phyloP scores from a whole-genome alignment of 2,113 vertebrate genomes.

The Vimba vimba region DNA sequence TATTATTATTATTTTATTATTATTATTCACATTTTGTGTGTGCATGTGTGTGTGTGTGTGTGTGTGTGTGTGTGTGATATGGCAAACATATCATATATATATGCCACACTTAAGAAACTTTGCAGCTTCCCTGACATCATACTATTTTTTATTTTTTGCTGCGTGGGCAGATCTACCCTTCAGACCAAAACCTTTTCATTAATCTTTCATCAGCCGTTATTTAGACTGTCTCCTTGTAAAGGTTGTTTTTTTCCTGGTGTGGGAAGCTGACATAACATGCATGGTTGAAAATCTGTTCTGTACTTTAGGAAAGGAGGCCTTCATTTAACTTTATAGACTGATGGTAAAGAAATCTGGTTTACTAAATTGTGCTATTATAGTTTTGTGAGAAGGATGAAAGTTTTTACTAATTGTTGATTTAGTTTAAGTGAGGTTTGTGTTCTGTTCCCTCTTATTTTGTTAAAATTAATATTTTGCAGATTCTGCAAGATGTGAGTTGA shows the following conservation, averaged over 20 bases:
- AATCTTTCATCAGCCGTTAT: constrained; percentile 72
- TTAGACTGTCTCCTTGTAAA: constrained; percentile 59
- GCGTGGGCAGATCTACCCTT: constrained; percentile 65
- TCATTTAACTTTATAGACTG: constrained; percentile 28
- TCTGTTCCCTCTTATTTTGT: neutral
- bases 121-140: constrained; percentile 66
- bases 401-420: neutral
- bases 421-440: neutral
- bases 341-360: neutral
- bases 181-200: constrained; percentile 70
- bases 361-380: neutral
- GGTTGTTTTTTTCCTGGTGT: constrained; percentile 52
- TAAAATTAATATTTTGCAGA: too few relatives aligned
- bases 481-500: too few relatives aligned
- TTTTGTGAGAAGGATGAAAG: neutral
- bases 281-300: constrained; percentile 44
- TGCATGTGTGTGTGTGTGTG: too few relatives aligned
- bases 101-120: constrained; percentile 10
- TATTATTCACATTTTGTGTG: too few relatives aligned
- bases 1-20: neutral
- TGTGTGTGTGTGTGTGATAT: constrained; percentile 59
- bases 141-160: constrained; percentile 47
- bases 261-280: constrained; percentile 55
- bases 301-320: constrained; percentile 38
- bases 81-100: constrained; percentile 31